Conservation (phyloP, 2,797 vertebrate genomes). For the Sarcophilus harrisii region DNA sequence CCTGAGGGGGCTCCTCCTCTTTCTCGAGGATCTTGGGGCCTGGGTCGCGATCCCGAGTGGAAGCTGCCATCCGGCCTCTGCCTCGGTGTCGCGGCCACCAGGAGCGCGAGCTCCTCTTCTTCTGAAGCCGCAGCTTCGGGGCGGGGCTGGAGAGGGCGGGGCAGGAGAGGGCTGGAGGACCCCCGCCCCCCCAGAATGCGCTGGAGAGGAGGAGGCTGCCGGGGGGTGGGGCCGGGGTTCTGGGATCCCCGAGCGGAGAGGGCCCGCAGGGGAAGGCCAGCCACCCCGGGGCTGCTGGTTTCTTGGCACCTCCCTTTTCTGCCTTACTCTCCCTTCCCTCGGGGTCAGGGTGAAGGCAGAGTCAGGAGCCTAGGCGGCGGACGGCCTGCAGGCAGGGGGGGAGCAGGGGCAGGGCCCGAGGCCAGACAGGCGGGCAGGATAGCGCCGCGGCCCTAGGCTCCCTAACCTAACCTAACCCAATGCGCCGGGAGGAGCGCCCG, state of each 20-base stretch:
- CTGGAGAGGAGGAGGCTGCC: background rate
- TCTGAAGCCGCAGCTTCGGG: background rate
- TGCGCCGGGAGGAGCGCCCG: too few species aligned
- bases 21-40: background rate
- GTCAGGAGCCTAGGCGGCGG: background rate
- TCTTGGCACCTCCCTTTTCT: background rate
- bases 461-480: too few species aligned
- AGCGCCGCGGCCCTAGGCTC: too few species aligned
- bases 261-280: too few species aligned
- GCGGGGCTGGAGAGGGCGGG: background rate
- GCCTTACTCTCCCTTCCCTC: background rate
- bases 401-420: too few species aligned
- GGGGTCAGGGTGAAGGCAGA: background rate
- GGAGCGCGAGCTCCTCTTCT: background rate
- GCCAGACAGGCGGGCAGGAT: too few species aligned
- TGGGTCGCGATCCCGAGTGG: background rate
- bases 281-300: too few species aligned
- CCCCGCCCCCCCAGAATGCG: background rate
- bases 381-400: background rate
- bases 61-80: background rate
- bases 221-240: background rate
- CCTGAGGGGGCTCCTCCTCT: slow-evolving; percentile 18
- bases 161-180: background rate
- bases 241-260: background rate
- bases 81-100: background rate